A percentile compares a stretch with the other conserved stretches of the same genome.
Conservation (phyloP, 2,888 invertebrate species). For the Nebria brevicollis region DNA sequence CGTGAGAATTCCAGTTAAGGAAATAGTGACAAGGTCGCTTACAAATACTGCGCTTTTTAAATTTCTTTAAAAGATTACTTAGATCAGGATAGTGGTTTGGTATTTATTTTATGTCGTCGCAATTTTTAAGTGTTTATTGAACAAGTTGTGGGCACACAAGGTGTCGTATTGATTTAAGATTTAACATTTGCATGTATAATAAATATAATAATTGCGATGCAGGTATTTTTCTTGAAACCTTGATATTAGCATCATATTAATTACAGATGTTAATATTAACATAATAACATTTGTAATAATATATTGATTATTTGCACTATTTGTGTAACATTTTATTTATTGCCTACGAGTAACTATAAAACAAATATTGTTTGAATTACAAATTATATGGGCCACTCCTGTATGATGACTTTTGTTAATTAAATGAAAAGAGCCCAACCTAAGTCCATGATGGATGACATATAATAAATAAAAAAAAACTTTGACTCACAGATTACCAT, state of each 20-base stretch:
- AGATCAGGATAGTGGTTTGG: background rate
- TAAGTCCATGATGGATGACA: background rate
- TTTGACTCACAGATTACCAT: background rate
- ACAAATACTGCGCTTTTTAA: background rate
- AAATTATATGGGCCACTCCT: background rate
- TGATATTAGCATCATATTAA: background rate
- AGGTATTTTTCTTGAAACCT: background rate
- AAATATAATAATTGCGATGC: background rate
- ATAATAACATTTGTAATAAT: background rate
- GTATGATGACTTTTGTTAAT: background rate
- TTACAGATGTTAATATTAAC: background rate
- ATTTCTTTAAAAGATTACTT: background rate
- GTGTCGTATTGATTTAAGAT: background rate
- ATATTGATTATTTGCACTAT: background rate
- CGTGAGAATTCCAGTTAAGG: background rate
- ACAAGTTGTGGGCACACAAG: background rate
- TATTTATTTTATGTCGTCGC: background rate
- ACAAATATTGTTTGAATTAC: background rate
- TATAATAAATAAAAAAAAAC: background rate
- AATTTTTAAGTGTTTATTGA: background rate
- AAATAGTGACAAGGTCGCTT: constrained; percentile 13
- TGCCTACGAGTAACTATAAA: no score
- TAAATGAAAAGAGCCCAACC: background rate
- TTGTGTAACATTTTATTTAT: background rate
- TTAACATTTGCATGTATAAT: background rate